Percentiles rank a stretch among this genome's conserved stretches.
Evolutionary conservation across 2,113 vertebrate species (phyloP).

Genomic region (Acrocephalus kingi): DNA sequence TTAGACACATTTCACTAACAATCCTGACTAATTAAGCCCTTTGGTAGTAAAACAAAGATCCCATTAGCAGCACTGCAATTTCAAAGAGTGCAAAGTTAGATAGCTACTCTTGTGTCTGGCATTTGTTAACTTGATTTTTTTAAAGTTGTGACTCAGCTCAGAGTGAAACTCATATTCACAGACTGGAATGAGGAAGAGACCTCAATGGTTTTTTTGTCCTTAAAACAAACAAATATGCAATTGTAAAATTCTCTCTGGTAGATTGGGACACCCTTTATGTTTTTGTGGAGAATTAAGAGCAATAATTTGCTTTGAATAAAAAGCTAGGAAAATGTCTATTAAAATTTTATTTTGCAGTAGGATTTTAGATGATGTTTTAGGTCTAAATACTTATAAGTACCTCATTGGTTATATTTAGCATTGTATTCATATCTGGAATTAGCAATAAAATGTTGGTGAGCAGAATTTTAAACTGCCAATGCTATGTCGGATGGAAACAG

Average conservation of each 20-base stretch:
- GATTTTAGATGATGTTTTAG: neutral
- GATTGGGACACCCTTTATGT: neutral
- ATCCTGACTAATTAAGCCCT: conserved; percentile 55
- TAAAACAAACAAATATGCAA: neutral
- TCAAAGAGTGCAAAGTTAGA: conserved; percentile 7
- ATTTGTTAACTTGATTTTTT: conserved; percentile 39
- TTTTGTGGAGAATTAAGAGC: conserved; percentile 6
- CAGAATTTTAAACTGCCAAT: neutral
- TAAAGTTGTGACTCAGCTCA: conserved; percentile 9
- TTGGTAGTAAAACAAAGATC: conserved; percentile 39
- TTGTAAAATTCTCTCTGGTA: neutral
- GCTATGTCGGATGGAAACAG: neutral
- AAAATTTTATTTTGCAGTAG: neutral
- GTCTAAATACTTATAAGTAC: conserved; percentile 9
- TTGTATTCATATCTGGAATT: neutral
- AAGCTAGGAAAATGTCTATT: neutral
- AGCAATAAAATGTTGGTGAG: neutral
- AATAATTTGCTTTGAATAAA: neutral
- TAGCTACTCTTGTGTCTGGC: neutral
- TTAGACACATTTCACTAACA: conserved; percentile 13
- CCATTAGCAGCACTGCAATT: conserved; percentile 26
- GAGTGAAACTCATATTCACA: neutral
- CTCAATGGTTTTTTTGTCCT: neutral
- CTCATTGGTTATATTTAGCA: neutral
- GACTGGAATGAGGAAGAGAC: neutral